A percentile compares a stretch with the other conserved stretches of the same genome.
phyloP scores from a whole-genome alignment of 2,113 vertebrate genomes.

The Sigmodon hispidus region DNA sequence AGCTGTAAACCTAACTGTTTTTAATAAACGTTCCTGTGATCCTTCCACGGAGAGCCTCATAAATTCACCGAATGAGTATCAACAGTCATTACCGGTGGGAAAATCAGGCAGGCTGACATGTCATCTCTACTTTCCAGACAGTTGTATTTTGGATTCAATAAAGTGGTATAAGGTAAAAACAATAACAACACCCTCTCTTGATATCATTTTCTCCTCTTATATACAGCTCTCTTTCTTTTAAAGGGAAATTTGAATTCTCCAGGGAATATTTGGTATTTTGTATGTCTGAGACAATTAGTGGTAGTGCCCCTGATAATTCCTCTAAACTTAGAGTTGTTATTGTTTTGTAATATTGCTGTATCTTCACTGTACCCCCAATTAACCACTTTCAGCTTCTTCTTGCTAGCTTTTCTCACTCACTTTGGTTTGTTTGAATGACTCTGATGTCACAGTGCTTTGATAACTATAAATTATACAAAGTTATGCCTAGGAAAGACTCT shows the following conservation, averaged over 20 bases:
- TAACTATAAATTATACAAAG: neutral
- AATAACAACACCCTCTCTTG: neutral
- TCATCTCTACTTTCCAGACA: slow-evolving; percentile 67
- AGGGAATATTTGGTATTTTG: neutral
- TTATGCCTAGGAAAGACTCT: neutral
- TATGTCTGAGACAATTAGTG: neutral
- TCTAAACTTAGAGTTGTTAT: neutral
- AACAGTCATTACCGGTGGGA: slow-evolving; percentile 54
- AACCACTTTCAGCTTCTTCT: neutral
- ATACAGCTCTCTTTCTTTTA: neutral
- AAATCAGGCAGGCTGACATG: slow-evolving; percentile 9
- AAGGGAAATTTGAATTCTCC: neutral
- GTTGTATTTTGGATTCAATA: slow-evolving; percentile 34
- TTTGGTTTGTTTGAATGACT: neutral
- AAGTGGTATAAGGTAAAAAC: slow-evolving; percentile 79
- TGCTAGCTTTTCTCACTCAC: neutral
- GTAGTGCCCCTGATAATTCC: neutral
- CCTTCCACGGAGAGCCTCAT: neutral
- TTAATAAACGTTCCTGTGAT: neutral
- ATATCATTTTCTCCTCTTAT: neutral
- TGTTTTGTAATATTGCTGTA: neutral
- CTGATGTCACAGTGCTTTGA: neutral
- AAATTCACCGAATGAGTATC: neutral
- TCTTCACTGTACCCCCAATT: fast-evolving
- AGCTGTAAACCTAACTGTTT: slow-evolving; percentile 63